Percentiles rank a stretch among this genome's conserved stretches.
These are phyloP conservation scores for Ancistrus triradiatus DNA, from an alignment of 2,113 vertebrate species.

Conservation along the genomic window DNA sequence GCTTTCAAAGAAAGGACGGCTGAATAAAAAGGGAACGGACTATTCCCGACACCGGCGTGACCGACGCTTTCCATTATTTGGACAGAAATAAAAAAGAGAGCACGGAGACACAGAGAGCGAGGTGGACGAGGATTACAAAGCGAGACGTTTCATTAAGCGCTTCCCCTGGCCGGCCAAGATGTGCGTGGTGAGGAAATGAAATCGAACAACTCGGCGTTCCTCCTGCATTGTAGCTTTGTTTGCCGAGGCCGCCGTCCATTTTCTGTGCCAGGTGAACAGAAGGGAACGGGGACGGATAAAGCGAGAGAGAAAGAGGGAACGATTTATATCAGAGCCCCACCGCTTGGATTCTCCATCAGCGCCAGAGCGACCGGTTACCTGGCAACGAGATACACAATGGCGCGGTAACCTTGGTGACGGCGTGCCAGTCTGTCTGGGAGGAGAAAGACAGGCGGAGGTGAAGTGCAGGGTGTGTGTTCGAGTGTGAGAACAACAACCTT, in stretches of 20 bases:
- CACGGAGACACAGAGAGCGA: constrained; percentile 18
- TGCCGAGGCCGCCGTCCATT: constrained; percentile 54
- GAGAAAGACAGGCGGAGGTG: constrained; percentile 34
- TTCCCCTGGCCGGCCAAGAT: constrained; percentile 35
- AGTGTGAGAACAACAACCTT: constrained; percentile 1
- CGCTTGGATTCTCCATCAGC: constrained; percentile 69
- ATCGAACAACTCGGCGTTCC: constrained; percentile 63
- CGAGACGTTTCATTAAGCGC: constrained; percentile 43
- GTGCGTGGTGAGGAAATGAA: constrained; percentile 49
- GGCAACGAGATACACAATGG: constrained; percentile 56
- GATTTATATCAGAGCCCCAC: constrained; percentile 62
- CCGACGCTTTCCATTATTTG: constrained; percentile 14
- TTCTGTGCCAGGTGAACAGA: constrained; percentile 51
- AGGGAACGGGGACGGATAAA: constrained; percentile 30
- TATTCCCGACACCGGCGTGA: neutral
- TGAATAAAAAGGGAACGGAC: no score
- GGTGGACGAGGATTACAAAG: constrained; percentile 25
- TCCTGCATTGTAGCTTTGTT: constrained; percentile 52
- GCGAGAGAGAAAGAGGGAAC: constrained; percentile 42
- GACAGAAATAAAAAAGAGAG: constrained; percentile 37
- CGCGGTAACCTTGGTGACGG: constrained; percentile 49
- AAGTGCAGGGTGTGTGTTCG: neutral
- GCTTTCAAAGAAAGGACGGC: constrained; percentile 3
- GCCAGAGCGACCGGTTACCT: constrained; percentile 62
- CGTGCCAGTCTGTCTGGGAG: constrained; percentile 41